Evolutionary conservation across 2,113 vertebrate genomes (phyloP).

Genomic region (Cinclus cinclus): DNA sequence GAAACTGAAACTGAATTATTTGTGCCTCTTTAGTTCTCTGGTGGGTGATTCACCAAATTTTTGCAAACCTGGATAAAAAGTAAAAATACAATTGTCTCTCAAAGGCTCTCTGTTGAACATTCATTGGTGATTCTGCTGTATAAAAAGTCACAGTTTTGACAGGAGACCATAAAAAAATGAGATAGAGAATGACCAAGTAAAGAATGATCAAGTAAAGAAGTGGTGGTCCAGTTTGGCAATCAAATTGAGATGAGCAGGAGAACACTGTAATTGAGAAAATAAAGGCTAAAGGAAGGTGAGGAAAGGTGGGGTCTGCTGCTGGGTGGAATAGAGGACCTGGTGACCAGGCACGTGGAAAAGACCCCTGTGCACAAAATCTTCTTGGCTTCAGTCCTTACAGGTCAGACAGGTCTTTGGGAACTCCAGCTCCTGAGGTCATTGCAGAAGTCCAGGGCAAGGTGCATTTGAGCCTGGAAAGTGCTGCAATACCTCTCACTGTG

Average conservation of each 20-base stretch:
- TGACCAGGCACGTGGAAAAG: neutral
- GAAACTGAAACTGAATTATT: neutral
- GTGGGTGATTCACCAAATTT: neutral
- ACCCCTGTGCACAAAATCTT: accelerated
- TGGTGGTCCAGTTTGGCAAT: neutral
- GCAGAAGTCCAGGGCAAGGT: neutral
- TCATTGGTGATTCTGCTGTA: neutral
- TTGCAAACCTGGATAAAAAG: neutral
- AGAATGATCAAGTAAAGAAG: neutral
- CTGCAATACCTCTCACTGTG: neutral
- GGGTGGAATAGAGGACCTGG: neutral
- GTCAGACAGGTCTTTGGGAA: neutral
- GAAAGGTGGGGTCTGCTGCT: neutral
- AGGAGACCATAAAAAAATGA: neutral
- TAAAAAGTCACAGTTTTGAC: neutral
- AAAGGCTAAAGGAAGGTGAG: neutral
- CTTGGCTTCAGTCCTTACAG: neutral
- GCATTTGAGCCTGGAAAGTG: neutral
- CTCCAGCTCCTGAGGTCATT: too few relatives aligned
- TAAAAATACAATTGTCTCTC: neutral
- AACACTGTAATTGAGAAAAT: neutral
- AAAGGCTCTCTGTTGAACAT: neutral
- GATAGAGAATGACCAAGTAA: neutral
- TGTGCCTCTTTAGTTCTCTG: neutral
- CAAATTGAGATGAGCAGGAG: neutral